Percentiles rank a stretch among this genome's conserved stretches.
Evolutionary conservation across 2,888 invertebrate species (phyloP).

Genomic region (Polydrusus pterygomalis): DNA sequence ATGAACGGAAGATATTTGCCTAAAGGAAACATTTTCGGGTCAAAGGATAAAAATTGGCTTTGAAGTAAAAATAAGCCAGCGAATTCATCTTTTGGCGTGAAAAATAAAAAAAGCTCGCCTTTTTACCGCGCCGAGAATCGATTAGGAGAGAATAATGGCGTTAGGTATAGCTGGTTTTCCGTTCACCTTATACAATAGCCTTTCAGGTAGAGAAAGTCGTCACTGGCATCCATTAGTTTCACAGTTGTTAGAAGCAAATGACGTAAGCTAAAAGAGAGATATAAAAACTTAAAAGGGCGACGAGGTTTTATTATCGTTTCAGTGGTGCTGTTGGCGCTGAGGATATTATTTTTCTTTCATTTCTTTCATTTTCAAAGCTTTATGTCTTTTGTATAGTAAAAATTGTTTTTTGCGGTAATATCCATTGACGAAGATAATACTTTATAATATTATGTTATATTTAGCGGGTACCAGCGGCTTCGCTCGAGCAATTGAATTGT

Average conservation of each 20-base stretch:
- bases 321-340: slow-evolving; percentile 56
- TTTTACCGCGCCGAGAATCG: slow-evolving; percentile 65
- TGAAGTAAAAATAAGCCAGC: slow-evolving; percentile 35
- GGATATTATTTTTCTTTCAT: slow-evolving; percentile 47
- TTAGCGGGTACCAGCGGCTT: too few relatives aligned
- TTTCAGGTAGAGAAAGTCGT: slow-evolving; percentile 66
- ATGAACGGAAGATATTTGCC: too few relatives aligned
- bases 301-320: slow-evolving; percentile 67
- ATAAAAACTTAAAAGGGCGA: slow-evolving; percentile 66
- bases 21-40: background rate
- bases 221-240: slow-evolving; percentile 70
- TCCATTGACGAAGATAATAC: too few relatives aligned
- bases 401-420: background rate
- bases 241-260: slow-evolving; percentile 71
- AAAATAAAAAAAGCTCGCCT: slow-evolving; percentile 56
- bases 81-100: slow-evolving; percentile 29
- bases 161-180: slow-evolving; percentile 65
- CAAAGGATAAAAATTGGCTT: slow-evolving; percentile 38
- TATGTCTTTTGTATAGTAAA: background rate
- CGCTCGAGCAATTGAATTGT: too few relatives aligned
- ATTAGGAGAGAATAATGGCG: slow-evolving; percentile 68
- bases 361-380: slow-evolving; percentile 60
- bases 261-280: slow-evolving; percentile 66
- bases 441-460: too few relatives aligned
- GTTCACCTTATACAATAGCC: slow-evolving; percentile 66